Evolutionary conservation across 2,113 vertebrate species (phyloP).

Genomic region (Pseudolaguvia tuberculata): DNA sequence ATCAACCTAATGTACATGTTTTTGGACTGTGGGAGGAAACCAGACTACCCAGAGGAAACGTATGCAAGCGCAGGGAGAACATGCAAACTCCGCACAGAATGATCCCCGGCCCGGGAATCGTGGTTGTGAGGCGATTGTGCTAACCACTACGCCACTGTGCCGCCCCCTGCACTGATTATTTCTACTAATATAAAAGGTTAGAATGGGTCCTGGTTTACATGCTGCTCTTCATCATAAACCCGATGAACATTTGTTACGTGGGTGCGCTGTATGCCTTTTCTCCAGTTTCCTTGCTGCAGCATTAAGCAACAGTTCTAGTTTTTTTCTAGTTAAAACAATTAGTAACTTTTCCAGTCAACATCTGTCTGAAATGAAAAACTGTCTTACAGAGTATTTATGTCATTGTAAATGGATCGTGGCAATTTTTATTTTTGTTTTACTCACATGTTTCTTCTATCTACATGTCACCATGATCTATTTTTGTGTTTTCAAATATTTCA

Average conservation of each 20-base stretch:
- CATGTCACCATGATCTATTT: neutral
- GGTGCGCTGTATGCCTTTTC: neutral
- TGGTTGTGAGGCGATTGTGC: too few species aligned
- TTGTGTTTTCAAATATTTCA: neutral
- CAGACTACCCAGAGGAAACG: too few species aligned
- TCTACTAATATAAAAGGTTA: too few species aligned
- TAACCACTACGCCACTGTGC: too few species aligned
- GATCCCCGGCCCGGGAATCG: too few species aligned
- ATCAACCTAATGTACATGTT: too few species aligned
- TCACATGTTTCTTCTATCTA: neutral
- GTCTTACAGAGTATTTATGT: neutral
- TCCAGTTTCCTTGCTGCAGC: slow-evolving; percentile 14
- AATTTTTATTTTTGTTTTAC: neutral
- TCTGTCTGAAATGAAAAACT: neutral
- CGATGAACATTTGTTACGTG: slow-evolving; percentile 27
- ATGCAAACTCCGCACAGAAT: too few species aligned
- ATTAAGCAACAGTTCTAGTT: neutral
- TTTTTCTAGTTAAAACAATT: slow-evolving; percentile 6
- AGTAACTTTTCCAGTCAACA: neutral
- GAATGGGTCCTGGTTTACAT: neutral
- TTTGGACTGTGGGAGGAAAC: too few species aligned
- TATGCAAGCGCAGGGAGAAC: too few species aligned
- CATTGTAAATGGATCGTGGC: neutral
- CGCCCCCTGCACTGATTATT: too few species aligned
- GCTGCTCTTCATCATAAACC: slow-evolving; percentile 11